Evolutionary conservation across 1,140 invertebrate species (phyloP), one percentile per base, ranked within the genome.

Genomic region (Sinella curviseta): DNA sequence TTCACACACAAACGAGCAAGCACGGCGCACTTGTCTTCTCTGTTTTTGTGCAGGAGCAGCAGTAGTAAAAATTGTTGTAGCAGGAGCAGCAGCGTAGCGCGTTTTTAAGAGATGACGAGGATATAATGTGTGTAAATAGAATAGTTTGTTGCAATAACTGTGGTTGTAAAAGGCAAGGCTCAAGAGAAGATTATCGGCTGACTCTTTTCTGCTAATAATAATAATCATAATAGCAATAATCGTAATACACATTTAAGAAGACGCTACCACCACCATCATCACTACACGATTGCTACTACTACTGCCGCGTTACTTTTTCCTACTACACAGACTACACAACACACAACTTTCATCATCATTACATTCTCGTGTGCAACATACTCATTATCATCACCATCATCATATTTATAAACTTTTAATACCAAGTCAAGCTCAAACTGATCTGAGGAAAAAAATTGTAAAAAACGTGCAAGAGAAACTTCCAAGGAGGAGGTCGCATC

Each of bases 1-100:
- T 48, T 8, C 39, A 48, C n/a, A 48, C 8, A 48, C 39, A 20
- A 48, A 48, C 8, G 20, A 26, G 65, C 65, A 70, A 24, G 3
- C 65, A 70, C 31, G 57, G 57, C 31, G 65, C 65, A 70, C 65
- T 70, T 70, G 65, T 70, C 65, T 70, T 33, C 31, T 70, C 3
- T 70, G 4, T 8, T 33, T 60, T 8, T 30, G 65, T 70, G 65
- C 31, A 33, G 2, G 26, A 12, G 65, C 39, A 60, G 24, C 39
- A 48, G 20, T n/a, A 48, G 8, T 20, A 20, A 48, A 48, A 48
- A 48, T 48, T 48, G 39, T 48, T 48, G 39, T 48, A 48, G 39
- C 39, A 20, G 8, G 39, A 12, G 20, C 39, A 20, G 20, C 39
- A 48, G n/a, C n/a, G n/a, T n/a, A n/a, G n/a, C n/a, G n/a, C n/a